phyloP scores from a whole-genome alignment of 2,113 vertebrate genomes.

The Perognathus longimembris region DNA sequence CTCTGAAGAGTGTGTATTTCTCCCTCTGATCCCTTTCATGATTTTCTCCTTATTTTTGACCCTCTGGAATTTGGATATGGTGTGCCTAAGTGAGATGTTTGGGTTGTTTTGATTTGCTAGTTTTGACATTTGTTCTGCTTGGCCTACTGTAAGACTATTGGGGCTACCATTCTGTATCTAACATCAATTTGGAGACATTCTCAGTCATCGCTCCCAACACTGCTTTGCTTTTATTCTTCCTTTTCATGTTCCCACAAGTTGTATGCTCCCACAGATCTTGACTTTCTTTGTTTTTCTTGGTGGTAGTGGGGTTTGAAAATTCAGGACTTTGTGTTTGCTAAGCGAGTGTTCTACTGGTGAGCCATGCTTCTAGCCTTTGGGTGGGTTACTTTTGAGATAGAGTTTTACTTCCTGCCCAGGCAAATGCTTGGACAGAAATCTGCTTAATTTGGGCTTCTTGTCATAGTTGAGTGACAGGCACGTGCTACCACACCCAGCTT shows the following conservation, averaged over 20 bases:
- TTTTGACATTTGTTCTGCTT: neutral
- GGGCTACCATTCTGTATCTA: neutral
- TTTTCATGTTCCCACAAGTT: neutral
- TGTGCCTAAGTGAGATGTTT: neutral
- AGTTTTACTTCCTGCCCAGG: no score
- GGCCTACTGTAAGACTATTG: neutral
- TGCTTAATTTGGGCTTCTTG: no score
- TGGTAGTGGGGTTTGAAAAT: no score
- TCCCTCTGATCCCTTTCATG: neutral
- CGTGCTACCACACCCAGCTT: no score
- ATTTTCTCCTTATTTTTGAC: neutral
- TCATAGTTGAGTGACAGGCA: no score
- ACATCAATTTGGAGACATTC: neutral
- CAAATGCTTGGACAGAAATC: no score
- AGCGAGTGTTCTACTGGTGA: no score
- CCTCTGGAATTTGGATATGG: neutral
- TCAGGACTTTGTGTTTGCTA: no score
- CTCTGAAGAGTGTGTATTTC: neutral
- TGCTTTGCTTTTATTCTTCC: neutral
- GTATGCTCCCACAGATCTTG: neutral
- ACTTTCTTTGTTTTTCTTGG: neutral
- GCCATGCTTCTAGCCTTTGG: no score
- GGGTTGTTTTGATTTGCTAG: neutral
- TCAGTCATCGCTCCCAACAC: neutral
- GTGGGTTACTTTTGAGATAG: no score